Base-by-base conservation (phyloP, 2,113 vertebrate species). In the Esox niger region DNA sequence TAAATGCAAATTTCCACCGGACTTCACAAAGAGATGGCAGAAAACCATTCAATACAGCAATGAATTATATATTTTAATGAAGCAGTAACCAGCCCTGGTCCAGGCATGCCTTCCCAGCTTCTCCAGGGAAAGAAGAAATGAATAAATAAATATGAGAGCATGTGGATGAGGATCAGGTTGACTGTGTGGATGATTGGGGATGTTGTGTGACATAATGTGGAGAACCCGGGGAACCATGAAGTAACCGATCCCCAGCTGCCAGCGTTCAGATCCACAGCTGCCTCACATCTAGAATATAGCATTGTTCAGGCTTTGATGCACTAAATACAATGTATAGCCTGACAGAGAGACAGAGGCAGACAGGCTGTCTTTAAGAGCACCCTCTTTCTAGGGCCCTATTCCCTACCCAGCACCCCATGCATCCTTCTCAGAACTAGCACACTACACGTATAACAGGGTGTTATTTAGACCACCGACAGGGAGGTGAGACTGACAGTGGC, bases 41-140 rank as follows among this genome's bases (percentile, higher is more conserved):
- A 13, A 63, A 89, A 87, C 86, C 78, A 87, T 87, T 87, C 82
- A 66, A 78, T 69, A 71, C 75, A 23, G 69, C 66, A 63, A 89
- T 90, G 86, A 90, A 91, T 91, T 89, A 89, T 90, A 91, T 89
- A 91, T 90, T 91, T 89, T 90, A 92, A 92, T 91, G 89, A 90
- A 88, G 11, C 38, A 43, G 79, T 90, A 90, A 88, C 38, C 38
- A 43, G 79, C 79, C 66, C 57, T 64, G 64, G 80, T 71, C 70
- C 79, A 88, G 88, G 85, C 64, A 73, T 56, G 80, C 83, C 82
- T 76, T 76, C 88, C 88, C 83, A 87, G 85, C 82, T 72, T 54
- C 80, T 83, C 77, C 68, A 49, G 66, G 71, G 80, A 86, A 89
- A 85, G 85, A 84, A 87, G 68, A 85, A 83, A 88, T 86, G 83